Evolutionary conservation across 2,797 vertebrate genomes (phyloP), one percentile per base, ranked within the genome.

Genomic region (Mico argentatus): DNA sequence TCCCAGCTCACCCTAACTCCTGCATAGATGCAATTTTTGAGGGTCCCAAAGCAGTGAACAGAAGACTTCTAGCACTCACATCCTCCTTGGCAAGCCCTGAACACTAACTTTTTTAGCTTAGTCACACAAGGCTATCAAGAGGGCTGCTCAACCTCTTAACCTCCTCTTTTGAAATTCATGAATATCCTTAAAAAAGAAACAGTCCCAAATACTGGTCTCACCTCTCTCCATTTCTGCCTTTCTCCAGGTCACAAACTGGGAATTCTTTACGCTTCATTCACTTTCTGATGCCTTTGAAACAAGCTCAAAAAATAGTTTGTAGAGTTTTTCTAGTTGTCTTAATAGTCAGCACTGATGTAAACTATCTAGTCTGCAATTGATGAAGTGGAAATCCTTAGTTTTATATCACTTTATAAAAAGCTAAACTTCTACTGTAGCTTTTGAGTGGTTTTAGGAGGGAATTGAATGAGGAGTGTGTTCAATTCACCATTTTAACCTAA

Each of bases 271-370:
- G 79, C 33, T 72, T 90, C 59, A 30, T 76, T 64, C 52, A 33
- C 10, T 90, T 86, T 95, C 73, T 82, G 72, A 82, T 83, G n/a
- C 22, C 52, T 75, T 81, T 94, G 81, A 91, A 77, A 36, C 64
- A 72, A 81, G 50, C 80, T 87, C n/a, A 22, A 20, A 50, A 85
- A 79, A 77, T 72, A 57, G 27, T 70, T 52, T 36, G 7, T 81
- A 15, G 70, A 59, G 52, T 10, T 96, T 93, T 93, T 93, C 73
- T 57, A 57, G 30, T 52, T 85, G 57, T 85, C 46, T 89, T 86
- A 94, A 92, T 27, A 88, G 36, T 55, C 2, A 36, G 26, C 26
- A 6, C 67, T 88, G 77, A 52, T 27, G 46, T 70, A 81, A 93
- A 72, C 41, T 20, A 95, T 39, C 46, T 67, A 77, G 67, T 88